Percentiles rank a stretch among this genome's conserved stretches.
Evolutionary conservation across 1,140 invertebrate species (phyloP).

Genomic region (Cotesia typhae): DNA sequence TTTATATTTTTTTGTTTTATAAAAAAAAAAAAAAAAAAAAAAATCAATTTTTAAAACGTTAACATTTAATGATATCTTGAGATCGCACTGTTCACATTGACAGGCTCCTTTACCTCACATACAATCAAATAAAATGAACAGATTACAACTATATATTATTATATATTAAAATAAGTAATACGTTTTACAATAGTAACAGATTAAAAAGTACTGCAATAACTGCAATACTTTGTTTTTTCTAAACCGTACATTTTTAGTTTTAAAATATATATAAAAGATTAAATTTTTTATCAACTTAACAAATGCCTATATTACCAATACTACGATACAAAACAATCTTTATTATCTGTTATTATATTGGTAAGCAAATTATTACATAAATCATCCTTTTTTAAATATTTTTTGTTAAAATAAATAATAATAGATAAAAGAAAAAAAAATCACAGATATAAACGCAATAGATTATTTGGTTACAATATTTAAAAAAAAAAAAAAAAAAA

Average conservation of each 20-base stretch:
- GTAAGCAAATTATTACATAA: constrained; percentile 23
- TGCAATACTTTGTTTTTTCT: constrained; percentile 41
- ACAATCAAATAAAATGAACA: constrained; percentile 62
- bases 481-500: not conserved
- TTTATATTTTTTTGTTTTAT: constrained; percentile 9
- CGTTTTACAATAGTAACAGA: constrained; percentile 59
- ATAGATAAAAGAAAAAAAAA: constrained; percentile 32
- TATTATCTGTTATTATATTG: constrained; percentile 41
- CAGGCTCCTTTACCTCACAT: constrained; percentile 65
- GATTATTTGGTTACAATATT: constrained; percentile 21
- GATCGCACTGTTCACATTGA: constrained; percentile 49
- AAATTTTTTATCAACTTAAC: constrained; percentile 24
- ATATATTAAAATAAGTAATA: constrained; percentile 65
- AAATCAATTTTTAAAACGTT: not conserved
- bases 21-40: constrained; percentile 15
- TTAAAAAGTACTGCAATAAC: constrained; percentile 53
- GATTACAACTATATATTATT: constrained; percentile 65
- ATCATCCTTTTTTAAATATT: constrained; percentile 1
- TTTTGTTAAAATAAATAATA: constrained; percentile 29
- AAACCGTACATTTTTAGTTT: constrained; percentile 20
- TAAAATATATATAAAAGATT: constrained; percentile 28
- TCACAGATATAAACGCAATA: constrained; percentile 13
- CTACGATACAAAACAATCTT: constrained; percentile 19
- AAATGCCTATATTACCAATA: constrained; percentile 28
- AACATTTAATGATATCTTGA: constrained; percentile 18